These are phyloP conservation scores for Panagrolaimus sp. DNA, from an alignment of 1,140 invertebrate species.

Conservation along the genomic window DNA sequence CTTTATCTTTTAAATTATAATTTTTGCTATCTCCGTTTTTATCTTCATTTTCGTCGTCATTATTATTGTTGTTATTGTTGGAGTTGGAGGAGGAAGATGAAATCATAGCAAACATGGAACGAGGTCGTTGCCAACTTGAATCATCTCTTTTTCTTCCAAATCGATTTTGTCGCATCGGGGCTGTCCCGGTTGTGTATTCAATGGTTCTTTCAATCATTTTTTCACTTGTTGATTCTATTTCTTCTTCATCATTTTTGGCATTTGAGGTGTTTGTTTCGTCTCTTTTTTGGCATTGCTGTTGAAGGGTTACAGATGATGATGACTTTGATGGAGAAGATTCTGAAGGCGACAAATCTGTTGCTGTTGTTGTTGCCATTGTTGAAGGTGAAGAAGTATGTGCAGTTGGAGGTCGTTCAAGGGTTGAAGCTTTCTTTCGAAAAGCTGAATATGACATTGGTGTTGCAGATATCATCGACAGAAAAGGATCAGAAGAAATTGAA, in stretches of 20 bases:
- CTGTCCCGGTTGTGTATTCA: not conserved
- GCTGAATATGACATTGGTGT: slow-evolving; percentile 16
- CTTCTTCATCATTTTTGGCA: not conserved
- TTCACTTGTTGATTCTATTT: not conserved
- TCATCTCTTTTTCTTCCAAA: not conserved
- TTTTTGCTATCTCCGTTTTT: too few relatives aligned
- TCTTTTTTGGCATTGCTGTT: not conserved
- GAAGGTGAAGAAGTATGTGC: not conserved
- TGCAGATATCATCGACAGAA: not conserved
- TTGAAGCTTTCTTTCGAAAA: slow-evolving; percentile 1
- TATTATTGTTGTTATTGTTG: too few relatives aligned
- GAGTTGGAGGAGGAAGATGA: too few relatives aligned
- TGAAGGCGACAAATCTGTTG: not conserved
- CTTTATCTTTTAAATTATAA: not conserved
- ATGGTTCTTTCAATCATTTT: slow-evolving; percentile 4
- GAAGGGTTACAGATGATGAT: too few relatives aligned
- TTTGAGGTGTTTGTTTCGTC: too few relatives aligned
- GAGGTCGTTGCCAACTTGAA: not conserved
- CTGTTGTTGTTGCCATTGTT: too few relatives aligned
- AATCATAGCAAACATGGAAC: slow-evolving; percentile 2
- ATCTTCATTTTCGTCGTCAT: too few relatives aligned
- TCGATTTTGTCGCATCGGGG: not conserved
- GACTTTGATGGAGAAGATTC: too few relatives aligned
- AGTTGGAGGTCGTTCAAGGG: not conserved
- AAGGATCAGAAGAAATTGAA: not conserved